Evolutionary conservation across 1,140 invertebrate species (phyloP).

Genomic region (Halotydeus destructor): DNA sequence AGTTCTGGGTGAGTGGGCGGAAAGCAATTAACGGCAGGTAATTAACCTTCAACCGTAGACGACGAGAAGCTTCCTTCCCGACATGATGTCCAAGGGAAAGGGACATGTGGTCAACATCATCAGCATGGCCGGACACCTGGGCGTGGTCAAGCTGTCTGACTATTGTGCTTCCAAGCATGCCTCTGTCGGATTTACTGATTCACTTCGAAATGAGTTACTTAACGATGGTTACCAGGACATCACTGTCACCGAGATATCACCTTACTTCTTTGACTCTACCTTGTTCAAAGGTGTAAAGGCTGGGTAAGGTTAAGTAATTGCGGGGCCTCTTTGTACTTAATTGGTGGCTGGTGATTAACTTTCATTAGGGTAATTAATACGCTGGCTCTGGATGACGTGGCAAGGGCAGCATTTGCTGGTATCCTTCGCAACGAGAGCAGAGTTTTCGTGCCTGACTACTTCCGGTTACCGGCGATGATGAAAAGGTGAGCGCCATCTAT

Average conservation of each 20-base stretch:
- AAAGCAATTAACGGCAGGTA: too few relatives aligned
- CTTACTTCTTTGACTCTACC: conserved; percentile 76
- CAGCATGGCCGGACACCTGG: conserved; percentile 66
- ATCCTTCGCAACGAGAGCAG: too few relatives aligned
- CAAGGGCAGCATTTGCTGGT: too few relatives aligned
- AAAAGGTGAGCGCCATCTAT: too few relatives aligned
- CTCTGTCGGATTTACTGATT: conserved; percentile 75
- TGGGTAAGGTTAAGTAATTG: too few relatives aligned
- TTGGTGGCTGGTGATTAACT: too few relatives aligned
- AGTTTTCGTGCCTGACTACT: too few relatives aligned
- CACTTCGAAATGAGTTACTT: conserved; percentile 46
- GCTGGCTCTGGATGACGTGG: too few relatives aligned
- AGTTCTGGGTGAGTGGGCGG: conserved; percentile 39
- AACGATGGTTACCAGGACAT: conserved; percentile 41
- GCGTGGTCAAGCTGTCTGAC: conserved; percentile 64
- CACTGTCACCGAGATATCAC: conserved; percentile 68
- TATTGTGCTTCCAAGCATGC: conserved; percentile 90
- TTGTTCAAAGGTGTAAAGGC: conserved; percentile 77
- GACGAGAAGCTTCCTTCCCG: conserved; percentile 45
- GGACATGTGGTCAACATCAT: conserved; percentile 80
- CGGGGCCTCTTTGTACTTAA: too few relatives aligned
- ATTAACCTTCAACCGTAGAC: too few relatives aligned
- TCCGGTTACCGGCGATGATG: too few relatives aligned
- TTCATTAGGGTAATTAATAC: too few relatives aligned
- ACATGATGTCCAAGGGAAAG: conserved; percentile 46